These are phyloP conservation scores for Eueides isabella DNA, from an alignment of 1,140 invertebrate genomes.

Conservation along the genomic window DNA sequence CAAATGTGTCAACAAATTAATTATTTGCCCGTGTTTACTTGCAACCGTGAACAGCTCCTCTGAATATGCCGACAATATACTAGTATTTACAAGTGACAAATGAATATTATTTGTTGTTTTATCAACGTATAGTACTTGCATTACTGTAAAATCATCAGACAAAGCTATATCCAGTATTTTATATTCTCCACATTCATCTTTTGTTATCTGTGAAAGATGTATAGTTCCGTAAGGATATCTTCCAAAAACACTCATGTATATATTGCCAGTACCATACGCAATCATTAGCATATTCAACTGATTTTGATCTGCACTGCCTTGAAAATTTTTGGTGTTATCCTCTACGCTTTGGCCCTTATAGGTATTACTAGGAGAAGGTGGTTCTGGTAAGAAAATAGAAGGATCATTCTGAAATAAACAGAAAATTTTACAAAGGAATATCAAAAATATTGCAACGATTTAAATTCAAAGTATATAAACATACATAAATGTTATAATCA, in stretches of 20 bases:
- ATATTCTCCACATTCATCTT: slow-evolving; percentile 81
- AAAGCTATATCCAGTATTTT: slow-evolving; percentile 84
- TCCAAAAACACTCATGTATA: slow-evolving; percentile 92
- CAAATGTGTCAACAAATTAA: slow-evolving; percentile 86
- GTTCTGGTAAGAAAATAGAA: slow-evolving; percentile 81
- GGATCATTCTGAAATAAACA: slow-evolving; percentile 79
- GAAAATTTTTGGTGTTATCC: slow-evolving; percentile 83
- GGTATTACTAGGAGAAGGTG: slow-evolving; percentile 62
- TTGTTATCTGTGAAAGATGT: slow-evolving; percentile 83
- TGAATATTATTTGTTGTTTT: slow-evolving; percentile 79
- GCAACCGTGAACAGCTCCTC: slow-evolving; percentile 88
- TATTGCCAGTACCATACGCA: slow-evolving; percentile 87
- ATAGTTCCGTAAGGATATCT: slow-evolving; percentile 90
- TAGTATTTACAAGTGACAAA: slow-evolving; percentile 85
- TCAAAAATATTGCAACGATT: neutral
- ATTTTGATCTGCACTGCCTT: slow-evolving; percentile 86
- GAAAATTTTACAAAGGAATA: neutral
- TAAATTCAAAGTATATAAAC: slow-evolving; percentile 32
- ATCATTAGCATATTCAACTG: slow-evolving; percentile 90
- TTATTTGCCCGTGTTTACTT: slow-evolving; percentile 87
- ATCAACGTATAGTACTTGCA: slow-evolving; percentile 83
- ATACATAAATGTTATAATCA: slow-evolving; percentile 76
- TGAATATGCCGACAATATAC: slow-evolving; percentile 85
- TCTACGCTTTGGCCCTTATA: slow-evolving; percentile 79
- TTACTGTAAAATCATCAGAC: slow-evolving; percentile 84